Base-by-base conservation (phyloP, 2,888 invertebrate genomes). In the Hecatera dysodea region DNA sequence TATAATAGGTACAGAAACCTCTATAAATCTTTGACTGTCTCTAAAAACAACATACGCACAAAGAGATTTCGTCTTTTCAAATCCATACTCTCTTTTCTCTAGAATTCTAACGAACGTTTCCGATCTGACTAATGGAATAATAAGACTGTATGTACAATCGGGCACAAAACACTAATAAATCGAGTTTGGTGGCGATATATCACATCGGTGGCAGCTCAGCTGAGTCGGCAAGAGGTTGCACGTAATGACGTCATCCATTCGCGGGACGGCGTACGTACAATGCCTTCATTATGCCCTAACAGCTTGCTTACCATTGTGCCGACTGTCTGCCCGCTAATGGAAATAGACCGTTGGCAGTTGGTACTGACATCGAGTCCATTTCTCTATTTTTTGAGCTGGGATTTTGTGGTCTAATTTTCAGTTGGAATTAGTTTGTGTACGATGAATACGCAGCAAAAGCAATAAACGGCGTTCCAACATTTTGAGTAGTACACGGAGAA, bases 241-340 rank as follows among this genome's bases (percentile, higher is more conserved):
- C 88, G 90, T 93, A 93, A 93, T 93, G 93, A 92, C 92, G 91
- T 92, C 91, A 91, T 85, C 87, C 88, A 86, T 85, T 85, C 87
- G 89, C 88, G 90, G 84, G 82, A 82, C 82, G 81, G 79, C 82
- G 82, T 84, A 83, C 87, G 84, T 87, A 94, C 94, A 94, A 94
- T 93, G 90, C 92, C 92, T 93, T 94, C 93, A 94, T 94, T 94
- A 94, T 92, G 88, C 87, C 84, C 88, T 89, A 90, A 90, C 92
- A 91, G 92, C 93, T 93, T 92, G 93, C 94, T 92, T 91, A 91
- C 92, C 89, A 93, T 93, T 92, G 92, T 91, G 90, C 88, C 80
- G 88, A 81, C 87, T 88, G 88, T 90, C 90, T 88, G 90, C 82
- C 81, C 71, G 87, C 86, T 90, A 92, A 92, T 93, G 90, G 92